Evolutionary conservation across 1,140 invertebrate genomes (phyloP).

Genomic region (Ips typographus): DNA sequence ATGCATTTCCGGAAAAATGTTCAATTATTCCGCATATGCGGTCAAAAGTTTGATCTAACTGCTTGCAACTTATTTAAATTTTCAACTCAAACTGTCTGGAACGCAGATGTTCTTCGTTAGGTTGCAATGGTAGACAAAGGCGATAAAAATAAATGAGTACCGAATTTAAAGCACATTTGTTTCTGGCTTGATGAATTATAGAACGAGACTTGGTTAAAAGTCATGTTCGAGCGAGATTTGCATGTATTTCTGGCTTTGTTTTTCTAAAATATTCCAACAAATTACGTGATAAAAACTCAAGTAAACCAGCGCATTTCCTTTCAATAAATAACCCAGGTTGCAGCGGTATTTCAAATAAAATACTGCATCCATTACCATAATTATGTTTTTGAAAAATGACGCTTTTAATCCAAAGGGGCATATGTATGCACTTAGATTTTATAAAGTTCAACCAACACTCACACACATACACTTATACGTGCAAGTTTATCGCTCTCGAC

Average conservation of each 20-base stretch:
- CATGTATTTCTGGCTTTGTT: background rate
- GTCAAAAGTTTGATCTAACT: no score
- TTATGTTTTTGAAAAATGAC: slow-evolving; percentile 13
- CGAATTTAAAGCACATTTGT: no score
- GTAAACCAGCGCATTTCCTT: slow-evolving; percentile 6
- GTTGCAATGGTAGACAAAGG: no score
- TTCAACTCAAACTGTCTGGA: no score
- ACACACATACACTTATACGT: background rate
- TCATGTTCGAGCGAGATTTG: background rate
- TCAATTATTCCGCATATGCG: no score
- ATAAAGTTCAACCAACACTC: background rate
- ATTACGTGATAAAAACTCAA: slow-evolving; percentile 4
- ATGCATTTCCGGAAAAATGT: background rate
- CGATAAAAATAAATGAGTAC: no score
- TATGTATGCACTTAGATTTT: background rate
- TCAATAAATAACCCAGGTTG: background rate
- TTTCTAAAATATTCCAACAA: background rate
- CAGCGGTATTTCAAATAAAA: background rate
- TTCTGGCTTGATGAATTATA: background rate
- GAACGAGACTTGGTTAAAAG: background rate
- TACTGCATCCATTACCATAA: slow-evolving; percentile 13
- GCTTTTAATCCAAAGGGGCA: slow-evolving; percentile 7
- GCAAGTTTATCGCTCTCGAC: background rate
- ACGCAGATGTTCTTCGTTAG: no score
- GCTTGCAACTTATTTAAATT: no score